Evolutionary conservation across 2,797 vertebrate species (phyloP).

Genomic region (Sebastes steindachneri): DNA sequence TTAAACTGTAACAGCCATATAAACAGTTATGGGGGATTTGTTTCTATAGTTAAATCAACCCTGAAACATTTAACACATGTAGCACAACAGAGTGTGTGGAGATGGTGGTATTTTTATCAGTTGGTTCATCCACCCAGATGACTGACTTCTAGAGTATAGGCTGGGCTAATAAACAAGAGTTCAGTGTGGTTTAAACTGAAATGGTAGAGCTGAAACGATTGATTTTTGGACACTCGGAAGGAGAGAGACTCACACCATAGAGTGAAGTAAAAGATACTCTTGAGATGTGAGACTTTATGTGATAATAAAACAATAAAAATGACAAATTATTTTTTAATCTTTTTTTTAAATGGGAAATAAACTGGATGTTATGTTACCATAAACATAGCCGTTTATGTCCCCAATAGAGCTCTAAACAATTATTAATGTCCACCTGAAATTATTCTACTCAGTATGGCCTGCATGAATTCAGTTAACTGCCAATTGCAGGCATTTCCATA

Average conservation of each 20-base stretch:
- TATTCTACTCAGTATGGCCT: neutral
- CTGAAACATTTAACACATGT: constrained; percentile 4
- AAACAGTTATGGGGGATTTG: constrained; percentile 32
- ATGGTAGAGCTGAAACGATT: neutral
- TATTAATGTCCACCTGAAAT: neutral
- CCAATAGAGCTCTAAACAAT: neutral
- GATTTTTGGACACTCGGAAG: neutral
- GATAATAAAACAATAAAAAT: neutral
- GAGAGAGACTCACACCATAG: neutral
- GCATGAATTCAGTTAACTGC: neutral
- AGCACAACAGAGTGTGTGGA: neutral
- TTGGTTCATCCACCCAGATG: neutral
- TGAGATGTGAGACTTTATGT: neutral
- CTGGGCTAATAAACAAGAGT: neutral
- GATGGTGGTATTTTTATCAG: neutral
- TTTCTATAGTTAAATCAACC: neutral
- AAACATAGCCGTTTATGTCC: neutral
- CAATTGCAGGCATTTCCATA: neutral
- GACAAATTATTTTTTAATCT: neutral
- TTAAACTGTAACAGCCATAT: constrained; percentile 48
- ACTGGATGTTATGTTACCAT: neutral
- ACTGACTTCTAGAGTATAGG: neutral
- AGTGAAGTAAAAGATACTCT: neutral
- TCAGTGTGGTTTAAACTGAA: neutral
- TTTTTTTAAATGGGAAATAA: neutral